Conservation (phyloP, 2,888 invertebrate genomes). For the Elgonia sp. region DNA sequence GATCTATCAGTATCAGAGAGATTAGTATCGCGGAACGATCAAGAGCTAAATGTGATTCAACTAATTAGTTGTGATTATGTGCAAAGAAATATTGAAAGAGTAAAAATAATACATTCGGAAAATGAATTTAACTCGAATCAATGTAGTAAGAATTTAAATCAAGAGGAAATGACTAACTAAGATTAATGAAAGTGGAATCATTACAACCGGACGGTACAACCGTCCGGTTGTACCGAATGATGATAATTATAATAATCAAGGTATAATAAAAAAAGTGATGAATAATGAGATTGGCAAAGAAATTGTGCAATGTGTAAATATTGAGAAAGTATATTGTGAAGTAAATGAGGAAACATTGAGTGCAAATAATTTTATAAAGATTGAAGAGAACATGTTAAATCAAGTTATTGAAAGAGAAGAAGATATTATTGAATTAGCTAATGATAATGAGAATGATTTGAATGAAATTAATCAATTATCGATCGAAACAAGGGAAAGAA, state of each 20-base stretch:
- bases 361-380: constrained; percentile 13
- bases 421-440: too few relatives aligned
- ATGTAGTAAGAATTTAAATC: not conserved
- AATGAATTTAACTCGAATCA: too few relatives aligned
- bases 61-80: not conserved
- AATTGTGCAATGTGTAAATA: too few relatives aligned
- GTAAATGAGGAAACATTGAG: not conserved
- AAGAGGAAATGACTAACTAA: too few relatives aligned
- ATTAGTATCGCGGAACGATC: not conserved
- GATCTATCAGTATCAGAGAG: not conserved
- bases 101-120: not conserved
- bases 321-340: too few relatives aligned
- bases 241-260: not conserved
- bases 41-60: not conserved
- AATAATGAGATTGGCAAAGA: too few relatives aligned
- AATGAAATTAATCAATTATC: too few relatives aligned
- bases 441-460: too few relatives aligned
- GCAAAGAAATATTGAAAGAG: not conserved
- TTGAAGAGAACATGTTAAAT: not conserved
- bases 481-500: not conserved
- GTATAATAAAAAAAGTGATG: not conserved
- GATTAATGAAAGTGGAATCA: not conserved
- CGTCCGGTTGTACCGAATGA: too few relatives aligned
- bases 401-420: constrained; percentile 15
- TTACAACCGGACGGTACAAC: not conserved